Base-by-base conservation (phyloP, 2,888 invertebrate genomes). In the Andrena minutula region DNA sequence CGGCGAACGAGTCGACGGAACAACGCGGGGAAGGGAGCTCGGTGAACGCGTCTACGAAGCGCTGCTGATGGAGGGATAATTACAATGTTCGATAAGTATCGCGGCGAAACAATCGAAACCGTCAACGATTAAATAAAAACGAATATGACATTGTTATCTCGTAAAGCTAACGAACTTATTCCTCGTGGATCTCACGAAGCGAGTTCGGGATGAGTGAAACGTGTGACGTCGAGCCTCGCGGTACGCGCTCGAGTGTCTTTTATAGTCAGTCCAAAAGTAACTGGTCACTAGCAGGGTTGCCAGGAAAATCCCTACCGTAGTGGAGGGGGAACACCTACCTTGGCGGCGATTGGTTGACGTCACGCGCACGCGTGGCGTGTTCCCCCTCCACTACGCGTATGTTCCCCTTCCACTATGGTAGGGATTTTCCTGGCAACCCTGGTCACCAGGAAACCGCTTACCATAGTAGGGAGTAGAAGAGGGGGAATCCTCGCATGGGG, bases 41-140 rank as follows among this genome's bases (percentile, higher is more conserved):
- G 20, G 30, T 61, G 3, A 68, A 35, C 16, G 47, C 28, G 64
- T 30, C 23, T 23, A 66, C 12, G 20, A 20, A 66, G 8, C 32
- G 41, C 51, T 32, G 51, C 16, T 41, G 16, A 16, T 41, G 41
- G 41, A 26, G 7, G 28, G n/a, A 66, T 49, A 71, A 82, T 79
- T 68, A 82, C 70, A 75, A 71, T 79, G 66, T 63, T 60, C 35
- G 53, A 41, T 49, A 61, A 63, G 30, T 49, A 56, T 69, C 68
- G 41, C 51, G 68, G 61, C 61, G 30, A 79, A 77, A 85, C 76
- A 77, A 77, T 79, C 63, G 70, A 75, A 69, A 65, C 65, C 8
- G 35, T 82, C 60, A 82, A 85, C 76, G 70, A 82, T 79, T 86
- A 82, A 77, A 84, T 78, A 79, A 86, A 79, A 84, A 86, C 73